Evolutionary conservation across 2,888 invertebrate species (phyloP).

Genomic region (Yponomeuta malinellus): DNA sequence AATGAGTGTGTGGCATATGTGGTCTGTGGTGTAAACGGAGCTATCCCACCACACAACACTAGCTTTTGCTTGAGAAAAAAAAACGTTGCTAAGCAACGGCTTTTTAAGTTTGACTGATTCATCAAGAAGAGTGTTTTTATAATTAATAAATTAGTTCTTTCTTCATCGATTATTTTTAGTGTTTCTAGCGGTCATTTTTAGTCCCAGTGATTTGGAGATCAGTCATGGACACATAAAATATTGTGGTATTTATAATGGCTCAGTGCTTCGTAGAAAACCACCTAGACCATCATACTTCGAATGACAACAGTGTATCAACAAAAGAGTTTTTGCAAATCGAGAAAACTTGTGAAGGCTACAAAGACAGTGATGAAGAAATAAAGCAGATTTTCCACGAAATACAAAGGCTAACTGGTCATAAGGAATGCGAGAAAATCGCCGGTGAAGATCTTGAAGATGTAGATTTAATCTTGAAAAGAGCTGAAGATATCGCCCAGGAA

Average conservation of each 20-base stretch:
- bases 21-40: no score
- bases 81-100: slow-evolving; percentile 38
- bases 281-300: slow-evolving; percentile 40
- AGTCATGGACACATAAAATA: not conserved
- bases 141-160: slow-evolving; percentile 9
- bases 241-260: slow-evolving; percentile 32
- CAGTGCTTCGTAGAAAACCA: slow-evolving; percentile 32
- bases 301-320: slow-evolving; percentile 57
- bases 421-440: slow-evolving; percentile 36
- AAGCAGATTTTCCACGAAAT: slow-evolving; percentile 83
- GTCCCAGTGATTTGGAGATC: not conserved
- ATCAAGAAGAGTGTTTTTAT: not conserved
- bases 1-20: no score
- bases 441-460: slow-evolving; percentile 58
- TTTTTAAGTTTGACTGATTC: not conserved
- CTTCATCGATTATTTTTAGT: slow-evolving; percentile 23
- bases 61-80: no score
- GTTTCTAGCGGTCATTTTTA: not conserved
- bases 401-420: slow-evolving; percentile 68
- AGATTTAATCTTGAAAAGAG: slow-evolving; percentile 60
- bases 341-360: slow-evolving; percentile 57
- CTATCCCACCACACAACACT: no score
- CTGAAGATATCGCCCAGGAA: slow-evolving; percentile 59
- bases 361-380: slow-evolving; percentile 76
- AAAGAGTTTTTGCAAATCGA: slow-evolving; percentile 63